A percentile compares a stretch with the other conserved stretches of the same genome.
phyloP scores from a whole-genome alignment of 2,888 invertebrate species.

The Drosophila monieri region DNA sequence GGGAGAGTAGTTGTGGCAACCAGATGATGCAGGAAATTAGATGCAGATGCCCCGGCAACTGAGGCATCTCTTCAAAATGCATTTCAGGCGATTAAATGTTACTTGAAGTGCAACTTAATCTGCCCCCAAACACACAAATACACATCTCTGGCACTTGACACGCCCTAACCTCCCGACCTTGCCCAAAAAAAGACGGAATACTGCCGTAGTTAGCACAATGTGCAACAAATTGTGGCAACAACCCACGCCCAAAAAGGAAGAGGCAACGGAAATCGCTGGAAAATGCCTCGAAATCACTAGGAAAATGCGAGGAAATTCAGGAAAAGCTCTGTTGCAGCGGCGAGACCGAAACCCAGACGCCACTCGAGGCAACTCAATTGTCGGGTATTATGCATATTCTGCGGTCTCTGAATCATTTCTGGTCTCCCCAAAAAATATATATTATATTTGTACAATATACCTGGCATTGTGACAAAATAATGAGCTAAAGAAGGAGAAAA shows the following conservation, averaged over 20 bases:
- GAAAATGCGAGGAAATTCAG: constrained; percentile 2
- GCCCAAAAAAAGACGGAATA: not conserved
- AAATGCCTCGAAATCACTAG: constrained; percentile 21
- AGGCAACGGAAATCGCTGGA: constrained; percentile 17
- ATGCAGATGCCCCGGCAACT: not conserved
- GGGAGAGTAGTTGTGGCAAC: not conserved
- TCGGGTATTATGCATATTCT: constrained; percentile 14
- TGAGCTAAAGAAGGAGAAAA: not conserved
- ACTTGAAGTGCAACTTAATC: constrained; percentile 25
- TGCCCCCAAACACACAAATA: not conserved
- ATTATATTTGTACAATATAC: too few species aligned
- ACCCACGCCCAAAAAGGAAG: not conserved
- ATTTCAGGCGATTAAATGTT: constrained; percentile 27
- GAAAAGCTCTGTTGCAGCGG: constrained; percentile 7
- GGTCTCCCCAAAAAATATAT: not conserved
- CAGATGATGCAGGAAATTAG: constrained; percentile 1
- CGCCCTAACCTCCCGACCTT: not conserved
- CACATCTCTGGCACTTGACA: not conserved
- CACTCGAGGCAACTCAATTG: constrained; percentile 19
- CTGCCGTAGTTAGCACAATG: constrained; percentile 4
- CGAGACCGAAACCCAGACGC: constrained; percentile 11
- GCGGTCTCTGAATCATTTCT: constrained; percentile 6
- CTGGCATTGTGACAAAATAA: not conserved
- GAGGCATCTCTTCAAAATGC: constrained; percentile 7
- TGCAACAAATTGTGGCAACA: constrained; percentile 16